Evolutionary conservation across 2,888 invertebrate genomes (phyloP).

Genomic region (Brachypalpus laphriformis): DNA sequence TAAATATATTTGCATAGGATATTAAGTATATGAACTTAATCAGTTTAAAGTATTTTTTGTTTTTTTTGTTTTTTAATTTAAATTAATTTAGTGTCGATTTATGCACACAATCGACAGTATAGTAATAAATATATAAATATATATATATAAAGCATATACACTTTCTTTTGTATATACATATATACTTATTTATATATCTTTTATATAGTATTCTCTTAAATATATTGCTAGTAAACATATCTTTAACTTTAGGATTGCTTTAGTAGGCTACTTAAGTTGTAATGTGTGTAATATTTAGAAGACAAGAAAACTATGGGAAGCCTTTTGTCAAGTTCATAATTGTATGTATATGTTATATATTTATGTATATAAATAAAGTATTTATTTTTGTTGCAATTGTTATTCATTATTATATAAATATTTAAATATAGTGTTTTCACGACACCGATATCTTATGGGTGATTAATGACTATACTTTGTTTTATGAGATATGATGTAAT

Average conservation of each 20-base stretch:
- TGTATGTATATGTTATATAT: conserved; percentile 41
- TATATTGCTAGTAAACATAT: conserved; percentile 69
- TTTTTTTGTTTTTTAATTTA: conserved; percentile 7
- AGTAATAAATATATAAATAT: conserved; percentile 56
- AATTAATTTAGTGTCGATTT: conserved; percentile 66
- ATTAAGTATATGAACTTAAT: conserved; percentile 69
- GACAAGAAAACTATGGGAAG: conserved; percentile 73
- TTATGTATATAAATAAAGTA: conserved; percentile 64
- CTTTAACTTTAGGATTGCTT: conserved; percentile 72
- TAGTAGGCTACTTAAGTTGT: conserved; percentile 72
- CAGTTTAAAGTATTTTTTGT: conserved; percentile 39
- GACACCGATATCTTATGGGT: conserved; percentile 68
- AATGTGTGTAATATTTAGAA: conserved; percentile 58
- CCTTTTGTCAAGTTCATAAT: conserved; percentile 66
- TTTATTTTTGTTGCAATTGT: conserved; percentile 47
- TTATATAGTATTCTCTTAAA: conserved; percentile 54
- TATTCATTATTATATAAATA: conserved; percentile 20
- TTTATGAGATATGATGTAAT: conserved; percentile 67
- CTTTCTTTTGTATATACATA: conserved; percentile 60
- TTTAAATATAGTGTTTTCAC: conserved; percentile 56
- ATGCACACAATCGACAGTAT: conserved; percentile 52
- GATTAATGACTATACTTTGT: conserved; percentile 61
- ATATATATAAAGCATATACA: conserved; percentile 56
- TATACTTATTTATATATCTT: conserved; percentile 40
- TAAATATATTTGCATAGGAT: conserved; percentile 73